Conservation (phyloP, 2,797 vertebrate species). For the Tamandua tetradactyla region DNA sequence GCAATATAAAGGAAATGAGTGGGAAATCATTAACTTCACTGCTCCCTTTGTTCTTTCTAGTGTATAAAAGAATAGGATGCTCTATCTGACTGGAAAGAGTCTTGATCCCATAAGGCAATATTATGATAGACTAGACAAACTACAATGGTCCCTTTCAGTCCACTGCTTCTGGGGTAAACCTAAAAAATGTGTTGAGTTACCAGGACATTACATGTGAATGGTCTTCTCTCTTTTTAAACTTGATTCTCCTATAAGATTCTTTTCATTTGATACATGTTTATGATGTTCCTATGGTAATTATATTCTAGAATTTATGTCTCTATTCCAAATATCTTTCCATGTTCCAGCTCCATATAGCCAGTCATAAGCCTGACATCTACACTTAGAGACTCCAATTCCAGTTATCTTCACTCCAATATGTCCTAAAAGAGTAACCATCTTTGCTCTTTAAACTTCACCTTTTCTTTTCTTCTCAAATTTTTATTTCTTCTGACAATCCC, state of each 20-base stretch:
- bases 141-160: not conserved
- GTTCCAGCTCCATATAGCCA: not conserved
- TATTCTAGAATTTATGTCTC: not conserved
- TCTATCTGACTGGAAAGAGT: not conserved
- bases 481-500: not conserved
- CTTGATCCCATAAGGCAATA: not conserved
- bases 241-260: not conserved
- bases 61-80: not conserved
- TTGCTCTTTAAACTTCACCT: not conserved
- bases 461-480: not conserved
- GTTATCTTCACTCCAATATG: not conserved
- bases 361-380: not conserved
- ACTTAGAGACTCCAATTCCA: not conserved
- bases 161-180: not conserved
- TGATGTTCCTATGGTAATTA: not conserved
- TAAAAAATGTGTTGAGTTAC: not conserved
- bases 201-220: not conserved
- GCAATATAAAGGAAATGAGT: not conserved
- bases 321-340: not conserved
- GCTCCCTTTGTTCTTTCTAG: not conserved
- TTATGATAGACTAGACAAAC: not conserved
- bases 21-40: not conserved
- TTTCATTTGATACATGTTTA: not conserved
- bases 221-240: conserved; percentile 19
- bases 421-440: not conserved